A percentile compares a stretch with the other conserved stretches of the same genome.
Conservation (phyloP, 2,113 vertebrate species). For the Butastur rufipennis region DNA sequence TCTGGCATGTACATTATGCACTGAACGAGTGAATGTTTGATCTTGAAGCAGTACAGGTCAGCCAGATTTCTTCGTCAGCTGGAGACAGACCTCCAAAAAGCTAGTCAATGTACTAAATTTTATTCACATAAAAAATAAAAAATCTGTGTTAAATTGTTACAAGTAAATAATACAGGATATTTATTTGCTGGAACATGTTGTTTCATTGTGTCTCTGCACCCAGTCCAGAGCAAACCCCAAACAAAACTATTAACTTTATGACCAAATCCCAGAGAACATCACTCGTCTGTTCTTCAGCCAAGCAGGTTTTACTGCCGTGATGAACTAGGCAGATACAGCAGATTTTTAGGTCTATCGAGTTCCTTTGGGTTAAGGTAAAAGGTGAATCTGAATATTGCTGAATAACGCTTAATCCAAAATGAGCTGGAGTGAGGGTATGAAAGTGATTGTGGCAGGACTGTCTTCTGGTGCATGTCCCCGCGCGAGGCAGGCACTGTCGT, state of each 20-base stretch:
- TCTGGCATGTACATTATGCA: background rate
- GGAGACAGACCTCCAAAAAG: background rate
- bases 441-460: background rate
- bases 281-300: background rate
- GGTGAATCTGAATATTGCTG: background rate
- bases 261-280: too few species aligned
- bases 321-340: background rate
- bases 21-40: background rate
- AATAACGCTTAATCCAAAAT: background rate
- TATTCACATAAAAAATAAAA: background rate
- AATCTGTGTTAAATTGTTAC: accelerated
- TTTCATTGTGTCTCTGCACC: accelerated
- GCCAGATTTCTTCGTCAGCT: background rate
- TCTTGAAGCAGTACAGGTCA: background rate
- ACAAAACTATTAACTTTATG: background rate
- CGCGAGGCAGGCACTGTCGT: background rate
- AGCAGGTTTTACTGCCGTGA: background rate
- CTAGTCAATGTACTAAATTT: background rate
- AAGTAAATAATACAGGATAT: background rate
- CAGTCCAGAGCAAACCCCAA: background rate
- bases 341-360: background rate
- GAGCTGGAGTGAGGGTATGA: background rate
- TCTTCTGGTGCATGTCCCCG: background rate
- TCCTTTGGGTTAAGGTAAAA: background rate
- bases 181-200: background rate